Evolutionary conservation across 2,888 invertebrate genomes (phyloP).

Genomic region (Eulithis prunata): DNA sequence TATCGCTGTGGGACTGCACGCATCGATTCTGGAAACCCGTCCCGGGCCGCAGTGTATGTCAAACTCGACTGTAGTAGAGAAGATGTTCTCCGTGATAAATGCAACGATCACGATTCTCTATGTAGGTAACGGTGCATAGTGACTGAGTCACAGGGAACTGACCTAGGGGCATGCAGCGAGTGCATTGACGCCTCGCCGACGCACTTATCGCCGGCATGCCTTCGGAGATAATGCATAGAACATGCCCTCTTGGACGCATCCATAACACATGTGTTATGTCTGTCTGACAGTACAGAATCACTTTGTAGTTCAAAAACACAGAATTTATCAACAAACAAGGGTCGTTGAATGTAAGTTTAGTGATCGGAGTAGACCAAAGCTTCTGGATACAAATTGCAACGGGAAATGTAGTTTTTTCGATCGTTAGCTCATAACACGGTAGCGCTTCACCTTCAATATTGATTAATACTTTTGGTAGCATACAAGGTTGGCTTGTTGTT

Average conservation of each 20-base stretch:
- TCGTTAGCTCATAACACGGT: background rate
- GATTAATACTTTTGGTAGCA: constrained; percentile 9
- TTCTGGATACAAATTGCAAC: constrained; percentile 5
- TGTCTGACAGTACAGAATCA: constrained; percentile 64
- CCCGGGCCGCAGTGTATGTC: constrained; percentile 8
- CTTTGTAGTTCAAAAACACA: constrained; percentile 65
- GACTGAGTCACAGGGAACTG: constrained; percentile 83
- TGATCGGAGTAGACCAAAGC: constrained; percentile 3
- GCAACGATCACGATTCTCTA: constrained; percentile 69
- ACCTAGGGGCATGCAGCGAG: constrained; percentile 82
- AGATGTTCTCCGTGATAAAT: constrained; percentile 48
- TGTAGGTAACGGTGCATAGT: constrained; percentile 79
- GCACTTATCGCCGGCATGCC: constrained; percentile 80
- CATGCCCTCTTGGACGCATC: constrained; percentile 69
- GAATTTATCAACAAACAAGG: constrained; percentile 48
- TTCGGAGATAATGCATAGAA: constrained; percentile 78
- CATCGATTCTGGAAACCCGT: background rate
- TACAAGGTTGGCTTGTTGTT: constrained; percentile 19
- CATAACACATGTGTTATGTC: constrained; percentile 78
- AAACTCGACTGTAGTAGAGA: background rate
- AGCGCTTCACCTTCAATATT: constrained; percentile 9
- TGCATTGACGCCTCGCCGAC: constrained; percentile 79
- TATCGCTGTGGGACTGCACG: constrained; percentile 24
- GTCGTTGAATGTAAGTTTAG: constrained; percentile 24
- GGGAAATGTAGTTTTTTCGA: background rate